Base-by-base conservation (phyloP, 2,113 vertebrate species). In the Dinomys branickii region DNA sequence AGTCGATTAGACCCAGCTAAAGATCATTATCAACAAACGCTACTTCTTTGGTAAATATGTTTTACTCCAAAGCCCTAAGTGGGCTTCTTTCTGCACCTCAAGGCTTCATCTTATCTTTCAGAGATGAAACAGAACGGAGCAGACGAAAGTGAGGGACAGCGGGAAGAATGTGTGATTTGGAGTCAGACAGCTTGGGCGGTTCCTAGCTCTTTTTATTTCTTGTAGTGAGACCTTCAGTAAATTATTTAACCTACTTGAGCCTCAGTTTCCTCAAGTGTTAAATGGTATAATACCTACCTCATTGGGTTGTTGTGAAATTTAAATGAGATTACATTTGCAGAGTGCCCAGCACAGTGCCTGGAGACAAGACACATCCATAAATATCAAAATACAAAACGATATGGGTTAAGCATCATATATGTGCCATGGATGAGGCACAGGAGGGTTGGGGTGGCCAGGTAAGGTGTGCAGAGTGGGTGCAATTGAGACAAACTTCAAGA, bases 301-400 rank as follows among this genome's bases (percentile, higher is more conserved):
- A 56, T 38, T 0, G 0, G 20, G 52, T n/a, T 88, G 59, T 75
- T 96, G 58, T 94, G 71, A 96, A 94, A 94, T 95, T 75, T 94
- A 86, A 96, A 93, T 95, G 73, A 92, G 69, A 92, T 81, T 58
- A 94, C 3, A 0, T 92, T 95, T 97, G 44, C 75, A 83, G 87
- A 96, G 54, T 2, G 0, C 47, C 83, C 81, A 73, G 83, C 84
- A 88, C 20, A 85, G 44, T 88, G 61, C 88, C 88, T 92, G 81
- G 65, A 94, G 87, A 91, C 11, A 86, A 94, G 94, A 75, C 30
- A 73, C 35, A 33, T 56, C 58, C 9, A 38, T 69, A 81, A 92
- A 94, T 89, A 90, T 73, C 38, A 82, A 26, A n/a, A 88, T 26
- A 65, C 85, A 83, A 65, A 88, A 69, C 26, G 28, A n/a, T 12